phyloP scores from a whole-genome alignment of 2,888 invertebrate genomes.

The Cheilosia impressa region DNA sequence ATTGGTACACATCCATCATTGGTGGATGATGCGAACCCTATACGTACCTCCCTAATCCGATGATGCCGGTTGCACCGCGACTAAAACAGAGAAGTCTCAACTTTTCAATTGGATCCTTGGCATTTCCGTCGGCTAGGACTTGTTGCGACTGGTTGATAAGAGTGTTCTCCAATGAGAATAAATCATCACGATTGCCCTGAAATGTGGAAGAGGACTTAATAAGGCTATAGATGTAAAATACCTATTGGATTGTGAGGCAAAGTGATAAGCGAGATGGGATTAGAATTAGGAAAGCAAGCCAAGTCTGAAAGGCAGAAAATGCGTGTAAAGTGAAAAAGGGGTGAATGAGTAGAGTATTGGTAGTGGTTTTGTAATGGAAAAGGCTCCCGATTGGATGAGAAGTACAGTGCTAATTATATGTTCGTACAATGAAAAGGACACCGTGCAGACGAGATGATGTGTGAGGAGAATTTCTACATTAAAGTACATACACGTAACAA shows the following conservation, averaged over 20 bases:
- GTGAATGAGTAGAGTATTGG: no score
- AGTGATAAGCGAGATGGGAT: neutral
- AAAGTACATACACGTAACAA: no score
- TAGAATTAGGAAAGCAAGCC: neutral
- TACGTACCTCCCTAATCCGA: slow-evolving; percentile 92
- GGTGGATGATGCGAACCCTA: slow-evolving; percentile 35
- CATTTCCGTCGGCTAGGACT: slow-evolving; percentile 86
- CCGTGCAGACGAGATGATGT: no score
- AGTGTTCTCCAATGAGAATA: slow-evolving; percentile 87
- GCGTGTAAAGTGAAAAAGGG: no score
- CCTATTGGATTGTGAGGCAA: neutral
- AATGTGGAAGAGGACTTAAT: slow-evolving; percentile 27
- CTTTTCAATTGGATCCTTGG: slow-evolving; percentile 92
- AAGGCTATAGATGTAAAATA: neutral
- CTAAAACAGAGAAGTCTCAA: slow-evolving; percentile 92
- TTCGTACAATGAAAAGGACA: no score
- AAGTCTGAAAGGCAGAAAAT: neutral
- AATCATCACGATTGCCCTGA: slow-evolving; percentile 76
- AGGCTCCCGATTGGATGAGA: no score
- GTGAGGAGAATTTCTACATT: no score
- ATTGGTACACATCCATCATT: slow-evolving; percentile 65
- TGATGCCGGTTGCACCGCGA: slow-evolving; percentile 94
- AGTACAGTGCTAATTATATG: no score
- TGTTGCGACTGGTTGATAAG: slow-evolving; percentile 90
- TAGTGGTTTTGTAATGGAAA: no score